Evolutionary conservation across 2,113 vertebrate genomes (phyloP), one percentile per base, ranked within the genome.

Genomic region (Rostratula benghalensis): DNA sequence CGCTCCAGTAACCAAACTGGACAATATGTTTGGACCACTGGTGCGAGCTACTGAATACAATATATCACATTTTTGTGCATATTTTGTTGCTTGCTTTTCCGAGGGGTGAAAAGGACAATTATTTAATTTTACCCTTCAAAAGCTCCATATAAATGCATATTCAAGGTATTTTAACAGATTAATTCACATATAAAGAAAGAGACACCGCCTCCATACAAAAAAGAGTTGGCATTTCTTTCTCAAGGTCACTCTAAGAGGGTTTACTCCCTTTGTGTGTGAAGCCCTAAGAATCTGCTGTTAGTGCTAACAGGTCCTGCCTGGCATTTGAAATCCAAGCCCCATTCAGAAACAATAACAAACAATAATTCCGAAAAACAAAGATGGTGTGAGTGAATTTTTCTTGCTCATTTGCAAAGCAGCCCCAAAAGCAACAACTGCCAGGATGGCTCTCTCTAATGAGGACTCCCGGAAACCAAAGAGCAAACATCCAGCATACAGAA

Each of bases 331-430:
- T 94, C 97, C 96, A 95, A 98, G 90, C 98, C 97, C 95, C 92
- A 88, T 96, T 97, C 97, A 97, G 97, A 98, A 98, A 97, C 92
- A 96, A 97, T 90, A 98, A 98, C 98, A 98, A 98, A 97, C 92
- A 97, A 92, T 84, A 96, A 97, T 97, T 92, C 57, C 60, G 73
- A 85, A 82, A 96, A 98, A 94, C 94, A 98, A 95, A 97, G 93
- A 98, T 96, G 96, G 92, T 82, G 61, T 48, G 81, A 96, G 97
- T 95, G 84, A 97, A 95, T 96, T 97, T 98, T 98, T 97, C 90
- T 83, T 97, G 97, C 96, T 97, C 98, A 95, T 98, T 98, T 98
- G 93, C 97, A 97, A 98, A 98, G 97, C 91, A 98, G 94, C 92
- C 95, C 92, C 87, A 95, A 97, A 97, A 94, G 94, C 97, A 97